Evolutionary conservation across 2,113 vertebrate species (phyloP).

Genomic region (Alligator mississippiensis): DNA sequence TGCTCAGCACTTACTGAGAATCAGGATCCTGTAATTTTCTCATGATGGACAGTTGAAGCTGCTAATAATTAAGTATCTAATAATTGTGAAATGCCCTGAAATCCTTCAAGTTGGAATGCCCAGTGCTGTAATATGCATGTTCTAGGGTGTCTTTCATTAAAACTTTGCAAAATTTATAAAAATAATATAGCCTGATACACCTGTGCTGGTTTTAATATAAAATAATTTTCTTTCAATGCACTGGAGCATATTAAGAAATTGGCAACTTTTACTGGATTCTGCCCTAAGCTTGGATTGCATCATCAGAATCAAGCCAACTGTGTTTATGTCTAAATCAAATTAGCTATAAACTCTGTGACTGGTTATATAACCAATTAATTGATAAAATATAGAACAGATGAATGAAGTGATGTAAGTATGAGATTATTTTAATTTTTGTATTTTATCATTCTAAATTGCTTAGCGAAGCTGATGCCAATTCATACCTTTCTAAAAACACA

Average conservation of each 20-base stretch:
- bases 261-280: constrained; percentile 6
- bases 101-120: neutral
- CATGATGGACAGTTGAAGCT: neutral
- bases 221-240: neutral
- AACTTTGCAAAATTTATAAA: neutral
- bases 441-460: constrained; percentile 30
- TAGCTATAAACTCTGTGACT: neutral
- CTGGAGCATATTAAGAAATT: neutral
- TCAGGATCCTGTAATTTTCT: accelerated
- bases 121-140: neutral
- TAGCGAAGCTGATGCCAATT: constrained; percentile 1
- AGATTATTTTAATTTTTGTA: constrained; percentile 14
- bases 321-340: constrained; percentile 1
- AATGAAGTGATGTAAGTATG: constrained; percentile 3
- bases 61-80: neutral
- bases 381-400: constrained; percentile 10
- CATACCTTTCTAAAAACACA: constrained; percentile 28
- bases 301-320: neutral
- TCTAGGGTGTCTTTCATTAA: neutral
- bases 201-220: neutral
- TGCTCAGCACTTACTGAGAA: neutral
- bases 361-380: neutral
- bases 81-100: neutral
- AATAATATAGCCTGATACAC: neutral
- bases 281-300: neutral